Conservation (phyloP, 2,888 invertebrate species). For the Mythimna albipuncta region DNA sequence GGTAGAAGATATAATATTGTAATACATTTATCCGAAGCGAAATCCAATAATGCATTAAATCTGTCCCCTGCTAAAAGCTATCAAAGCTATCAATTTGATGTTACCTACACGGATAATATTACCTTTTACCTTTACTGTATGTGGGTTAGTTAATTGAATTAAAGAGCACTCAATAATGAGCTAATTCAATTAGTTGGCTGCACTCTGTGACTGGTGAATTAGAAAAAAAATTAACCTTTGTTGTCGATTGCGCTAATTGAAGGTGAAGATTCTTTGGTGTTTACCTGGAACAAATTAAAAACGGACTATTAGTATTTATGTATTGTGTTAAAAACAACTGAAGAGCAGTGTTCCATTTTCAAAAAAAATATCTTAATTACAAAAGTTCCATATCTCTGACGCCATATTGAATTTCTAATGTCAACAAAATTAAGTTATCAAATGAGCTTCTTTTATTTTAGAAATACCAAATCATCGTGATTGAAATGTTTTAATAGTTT, state of each 20-base stretch:
- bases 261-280: slow-evolving; percentile 27
- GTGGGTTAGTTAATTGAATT: slow-evolving; percentile 69
- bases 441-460: neutral
- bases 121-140: slow-evolving; percentile 19
- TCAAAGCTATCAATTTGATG: slow-evolving; percentile 40
- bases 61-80: slow-evolving; percentile 34
- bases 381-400: neutral
- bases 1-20: neutral
- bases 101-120: slow-evolving; percentile 22
- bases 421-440: neutral
- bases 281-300: slow-evolving; percentile 67
- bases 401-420: slow-evolving; percentile 4
- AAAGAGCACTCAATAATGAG: slow-evolving; percentile 67
- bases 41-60: slow-evolving; percentile 44
- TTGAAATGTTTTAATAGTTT: neutral
- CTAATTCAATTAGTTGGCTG: slow-evolving; percentile 71
- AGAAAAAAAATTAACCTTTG: slow-evolving; percentile 44
- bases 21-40: slow-evolving; percentile 24
- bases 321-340: neutral
- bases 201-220: slow-evolving; percentile 35
- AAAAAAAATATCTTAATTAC: neutral
- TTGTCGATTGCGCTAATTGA: slow-evolving; percentile 26
- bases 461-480: neutral
- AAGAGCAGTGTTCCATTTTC: neutral
- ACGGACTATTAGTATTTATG: slow-evolving; percentile 33